Evolutionary conservation across 2,888 invertebrate genomes (phyloP), one percentile per base, ranked within the genome.

Genomic region (Pollenia labialis): DNA sequence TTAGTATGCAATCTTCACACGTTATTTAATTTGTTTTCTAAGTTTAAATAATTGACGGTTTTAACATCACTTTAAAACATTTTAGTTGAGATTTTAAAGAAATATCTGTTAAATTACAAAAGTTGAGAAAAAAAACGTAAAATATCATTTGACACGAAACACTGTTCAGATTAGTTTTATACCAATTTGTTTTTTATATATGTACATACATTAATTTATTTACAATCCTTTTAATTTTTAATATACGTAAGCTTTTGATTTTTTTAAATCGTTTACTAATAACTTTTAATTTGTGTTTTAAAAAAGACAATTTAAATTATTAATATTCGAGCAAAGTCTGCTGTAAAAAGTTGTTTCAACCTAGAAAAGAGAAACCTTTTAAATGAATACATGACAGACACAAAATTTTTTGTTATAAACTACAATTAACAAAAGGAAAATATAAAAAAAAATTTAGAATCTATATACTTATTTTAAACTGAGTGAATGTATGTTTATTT

Each of bases 291-390:
- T 56, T 23, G 23, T 23, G 11, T 23, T 23, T 4, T 11, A 6
- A 10, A 4, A 10, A 10, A 8, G 11, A 56, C 2, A 9, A 23
- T 56, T 56, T 23, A 23, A 10, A 56, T 23, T 23, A 56, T 23
- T 52, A 52, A 52, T 52, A 52, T 32, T 6, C 6, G 32, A 32
- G 4, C 32, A 32, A 32, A 32, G 32, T 56, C 12, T 56, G 56
- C 23, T 52, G 16, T 52, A 16, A 8, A 8, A 7, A 4, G 12
- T 50, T 14, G 50, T n/a, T 50, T 54, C 40, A 58, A 40, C 58
- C 58, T 58, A 58, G 56, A 56, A 23, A 56, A 58, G n/a, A 58
- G 58, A 58, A 58, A 58, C 58, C 58, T 40, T 58, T 40, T 40
- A 58, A 58, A 58, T 58, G 40, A 50, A 14, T 58, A 14, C 23